Percentiles rank a stretch among this genome's conserved stretches.
Evolutionary conservation across 2,888 invertebrate species (phyloP).

Genomic region (Chorisops tibialis): DNA sequence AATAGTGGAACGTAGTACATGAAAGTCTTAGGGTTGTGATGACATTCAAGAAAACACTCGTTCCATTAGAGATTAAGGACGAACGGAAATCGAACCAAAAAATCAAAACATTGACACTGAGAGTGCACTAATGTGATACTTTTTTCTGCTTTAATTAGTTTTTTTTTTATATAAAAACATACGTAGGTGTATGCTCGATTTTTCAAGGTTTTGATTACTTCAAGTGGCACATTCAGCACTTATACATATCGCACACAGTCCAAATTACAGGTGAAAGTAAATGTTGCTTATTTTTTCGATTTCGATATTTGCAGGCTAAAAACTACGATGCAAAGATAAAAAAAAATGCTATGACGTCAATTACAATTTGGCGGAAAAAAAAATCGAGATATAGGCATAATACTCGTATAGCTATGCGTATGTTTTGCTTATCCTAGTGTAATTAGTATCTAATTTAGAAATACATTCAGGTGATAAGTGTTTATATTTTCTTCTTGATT

Average conservation of each 20-base stretch:
- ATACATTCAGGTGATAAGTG: conserved; percentile 5
- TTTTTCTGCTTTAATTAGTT: too few relatives aligned
- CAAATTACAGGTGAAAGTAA: conserved; percentile 17
- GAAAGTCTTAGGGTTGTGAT: too few relatives aligned
- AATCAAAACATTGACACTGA: too few relatives aligned
- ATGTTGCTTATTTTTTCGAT: conserved; percentile 7
- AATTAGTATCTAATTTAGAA: conserved; percentile 15
- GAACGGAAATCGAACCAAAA: too few relatives aligned
- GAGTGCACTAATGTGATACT: too few relatives aligned
- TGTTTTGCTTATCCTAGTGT: background rate
- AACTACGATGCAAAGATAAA: conserved; percentile 8
- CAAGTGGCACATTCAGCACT: background rate
- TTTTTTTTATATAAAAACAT: too few relatives aligned
- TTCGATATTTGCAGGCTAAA: conserved; percentile 11
- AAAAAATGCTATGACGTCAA: conserved; percentile 21
- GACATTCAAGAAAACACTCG: too few relatives aligned
- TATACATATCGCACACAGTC: background rate
- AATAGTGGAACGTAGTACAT: too few relatives aligned
- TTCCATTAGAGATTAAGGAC: too few relatives aligned
- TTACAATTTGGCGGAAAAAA: background rate
- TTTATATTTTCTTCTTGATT: background rate
- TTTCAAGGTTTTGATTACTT: conserved; percentile 17
- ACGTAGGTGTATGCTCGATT: background rate
- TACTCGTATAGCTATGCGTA: background rate
- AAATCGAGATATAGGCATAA: background rate